phyloP scores from a whole-genome alignment of 2,888 invertebrate species.

The Eupithecia subumbrata region DNA sequence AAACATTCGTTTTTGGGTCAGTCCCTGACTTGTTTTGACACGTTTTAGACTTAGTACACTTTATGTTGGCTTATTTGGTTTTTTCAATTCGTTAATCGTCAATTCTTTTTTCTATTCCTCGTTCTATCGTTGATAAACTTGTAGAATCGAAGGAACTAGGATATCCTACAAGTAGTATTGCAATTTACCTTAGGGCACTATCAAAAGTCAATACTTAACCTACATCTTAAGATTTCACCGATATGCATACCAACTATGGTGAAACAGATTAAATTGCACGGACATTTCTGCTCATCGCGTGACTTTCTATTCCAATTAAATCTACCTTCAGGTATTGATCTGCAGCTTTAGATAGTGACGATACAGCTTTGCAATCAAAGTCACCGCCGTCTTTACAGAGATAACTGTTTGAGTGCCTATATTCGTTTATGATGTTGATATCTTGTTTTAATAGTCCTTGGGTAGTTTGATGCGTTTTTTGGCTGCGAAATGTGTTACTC shows the following conservation, averaged over 20 bases:
- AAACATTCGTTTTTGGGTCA: constrained; percentile 55
- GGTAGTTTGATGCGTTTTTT: background rate
- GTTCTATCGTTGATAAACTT: background rate
- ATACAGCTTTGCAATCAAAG: constrained; percentile 37
- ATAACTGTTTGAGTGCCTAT: constrained; percentile 19
- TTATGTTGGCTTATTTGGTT: background rate
- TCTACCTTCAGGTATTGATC: constrained; percentile 50
- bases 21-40: constrained; percentile 47
- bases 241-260: constrained; percentile 43
- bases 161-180: background rate
- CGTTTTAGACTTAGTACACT: constrained; percentile 28
- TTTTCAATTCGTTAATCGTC: background rate
- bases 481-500: background rate
- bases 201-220: background rate
- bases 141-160: background rate
- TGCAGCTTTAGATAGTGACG: constrained; percentile 37
- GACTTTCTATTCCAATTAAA: constrained; percentile 61
- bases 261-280: constrained; percentile 48
- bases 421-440: constrained; percentile 10
- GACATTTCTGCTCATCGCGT: constrained; percentile 47
- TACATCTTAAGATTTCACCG: constrained; percentile 5
- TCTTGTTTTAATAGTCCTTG: constrained; percentile 5
- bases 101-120: background rate
- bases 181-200: background rate
- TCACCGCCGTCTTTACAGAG: constrained; percentile 32